Base-by-base conservation (phyloP, 2,797 vertebrate genomes). In the Hypotaenidia philippensis region DNA sequence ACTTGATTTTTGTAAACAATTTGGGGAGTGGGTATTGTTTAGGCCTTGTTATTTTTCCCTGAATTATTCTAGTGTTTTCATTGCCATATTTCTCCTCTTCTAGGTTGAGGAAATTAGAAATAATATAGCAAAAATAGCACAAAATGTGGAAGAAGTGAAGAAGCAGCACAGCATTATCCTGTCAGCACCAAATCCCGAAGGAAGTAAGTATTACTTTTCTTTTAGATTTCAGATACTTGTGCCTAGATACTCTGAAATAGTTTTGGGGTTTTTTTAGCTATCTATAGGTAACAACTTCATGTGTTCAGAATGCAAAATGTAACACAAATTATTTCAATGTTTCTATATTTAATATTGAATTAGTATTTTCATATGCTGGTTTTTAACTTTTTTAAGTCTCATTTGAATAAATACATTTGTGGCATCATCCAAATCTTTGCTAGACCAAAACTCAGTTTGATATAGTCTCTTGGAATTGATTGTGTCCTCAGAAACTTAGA, bases 101-200 rank as follows among this genome's bases (percentile, higher is more conserved):
- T 92, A 99, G 99, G 99, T 99, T 83, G 99, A 99, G 78, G 99
- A 99, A 94, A 98, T 99, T 21, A 97, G 99, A 94, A 98, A 97
- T 61, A 97, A 98, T 56, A 98, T 99, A 71, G 97, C 98, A 82
- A 99, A 98, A 96, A 99, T 99, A 83, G 97, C 98, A 52, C 97
- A 98, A 60, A 98, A 98, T 80, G 98, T 99, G 83, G 98, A 99
- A 66, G 99, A 99, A 47, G 99, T 99, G 83, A 99, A 98, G 97
- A 99, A 99, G 93, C 98, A 99, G 50, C 99, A 99, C 97, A 99
- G 99, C 98, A 98, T 97, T 96, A 99, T 99, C 77, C 98, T 99
- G 64, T 99, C 99, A 15, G 99, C 99, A 36, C 99, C 99, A 47
- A 99, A 99, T 96, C 98, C 99, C 45, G 99, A 99, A 92, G 98